A percentile compares a stretch with the other conserved stretches of the same genome.
Conservation (phyloP, 2,888 invertebrate species). For the Tipula vernalis region DNA sequence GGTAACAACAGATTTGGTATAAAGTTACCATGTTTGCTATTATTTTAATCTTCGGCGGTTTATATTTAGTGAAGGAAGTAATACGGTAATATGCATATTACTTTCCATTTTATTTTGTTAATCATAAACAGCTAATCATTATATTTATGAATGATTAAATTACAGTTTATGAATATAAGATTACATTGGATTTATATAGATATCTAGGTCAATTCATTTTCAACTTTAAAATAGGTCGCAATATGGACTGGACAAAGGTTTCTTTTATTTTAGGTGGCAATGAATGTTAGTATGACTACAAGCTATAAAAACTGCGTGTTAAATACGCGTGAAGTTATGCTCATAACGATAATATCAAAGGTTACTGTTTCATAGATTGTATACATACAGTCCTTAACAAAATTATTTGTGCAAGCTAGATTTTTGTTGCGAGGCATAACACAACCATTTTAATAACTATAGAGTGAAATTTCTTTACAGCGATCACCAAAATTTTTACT, state of each 20-base stretch:
- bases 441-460: no score
- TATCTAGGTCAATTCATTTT: background rate
- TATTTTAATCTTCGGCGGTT: background rate
- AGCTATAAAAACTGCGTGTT: background rate
- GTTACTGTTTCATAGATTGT: no score
- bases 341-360: background rate
- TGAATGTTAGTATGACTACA: background rate
- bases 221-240: background rate
- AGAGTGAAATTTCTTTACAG: no score
- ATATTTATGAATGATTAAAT: background rate
- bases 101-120: no score
- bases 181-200: background rate
- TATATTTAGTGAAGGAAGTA: background rate
- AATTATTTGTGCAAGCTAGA: no score
- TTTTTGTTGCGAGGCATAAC: no score
- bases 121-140: no score
- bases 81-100: background rate
- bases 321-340: background rate
- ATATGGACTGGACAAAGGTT: no score
- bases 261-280: background rate
- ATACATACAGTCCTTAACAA: no score
- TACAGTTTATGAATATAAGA: background rate
- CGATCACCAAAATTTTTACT: no score
- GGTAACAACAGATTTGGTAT: background rate
- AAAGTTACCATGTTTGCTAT: background rate